phyloP scores from a whole-genome alignment of 2,888 invertebrate genomes.

The Melieria omissa region DNA sequence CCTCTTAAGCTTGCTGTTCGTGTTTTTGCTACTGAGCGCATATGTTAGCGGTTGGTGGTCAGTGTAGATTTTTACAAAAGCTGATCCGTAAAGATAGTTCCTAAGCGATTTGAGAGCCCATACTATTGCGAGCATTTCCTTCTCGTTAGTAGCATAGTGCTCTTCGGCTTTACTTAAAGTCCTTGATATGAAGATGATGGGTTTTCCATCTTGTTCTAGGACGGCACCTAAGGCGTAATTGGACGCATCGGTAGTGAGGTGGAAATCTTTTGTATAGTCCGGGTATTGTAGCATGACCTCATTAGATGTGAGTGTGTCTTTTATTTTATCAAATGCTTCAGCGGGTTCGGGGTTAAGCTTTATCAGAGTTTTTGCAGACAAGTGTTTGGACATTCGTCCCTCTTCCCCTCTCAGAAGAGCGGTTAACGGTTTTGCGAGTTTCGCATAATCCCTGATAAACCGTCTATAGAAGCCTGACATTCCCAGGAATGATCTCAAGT shows the following conservation, averaged over 20 bases:
- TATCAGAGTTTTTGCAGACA: neutral
- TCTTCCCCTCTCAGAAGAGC: slow-evolving; percentile 31
- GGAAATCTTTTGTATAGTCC: slow-evolving; percentile 1
- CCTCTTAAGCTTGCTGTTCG: slow-evolving; percentile 32
- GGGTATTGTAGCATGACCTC: slow-evolving; percentile 24
- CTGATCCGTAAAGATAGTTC: slow-evolving; percentile 29
- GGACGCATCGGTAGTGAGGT: slow-evolving; percentile 52
- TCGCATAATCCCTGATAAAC: slow-evolving; percentile 24
- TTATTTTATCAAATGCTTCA: slow-evolving; percentile 21
- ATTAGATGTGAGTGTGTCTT: slow-evolving; percentile 6
- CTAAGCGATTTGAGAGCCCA: slow-evolving; percentile 29
- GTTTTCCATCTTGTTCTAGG: slow-evolving; percentile 48
- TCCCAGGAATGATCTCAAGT: slow-evolving; percentile 40
- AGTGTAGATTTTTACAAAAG: slow-evolving; percentile 26
- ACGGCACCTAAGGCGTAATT: slow-evolving; percentile 50
- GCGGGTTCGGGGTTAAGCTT: slow-evolving; percentile 3
- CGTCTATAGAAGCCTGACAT: slow-evolving; percentile 35
- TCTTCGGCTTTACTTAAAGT: slow-evolving; percentile 30
- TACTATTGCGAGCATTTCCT: too few relatives aligned
- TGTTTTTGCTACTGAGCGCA: too few relatives aligned
- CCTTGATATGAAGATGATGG: slow-evolving; percentile 34
- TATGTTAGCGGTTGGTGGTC: slow-evolving; percentile 36
- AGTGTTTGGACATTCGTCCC: slow-evolving; percentile 7
- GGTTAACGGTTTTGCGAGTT: slow-evolving; percentile 5
- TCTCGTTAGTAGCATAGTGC: slow-evolving; percentile 36